Percentiles rank a stretch among this genome's conserved stretches.
phyloP scores from a whole-genome alignment of 2,888 invertebrate species.

The Bhutanitis thaidina region DNA sequence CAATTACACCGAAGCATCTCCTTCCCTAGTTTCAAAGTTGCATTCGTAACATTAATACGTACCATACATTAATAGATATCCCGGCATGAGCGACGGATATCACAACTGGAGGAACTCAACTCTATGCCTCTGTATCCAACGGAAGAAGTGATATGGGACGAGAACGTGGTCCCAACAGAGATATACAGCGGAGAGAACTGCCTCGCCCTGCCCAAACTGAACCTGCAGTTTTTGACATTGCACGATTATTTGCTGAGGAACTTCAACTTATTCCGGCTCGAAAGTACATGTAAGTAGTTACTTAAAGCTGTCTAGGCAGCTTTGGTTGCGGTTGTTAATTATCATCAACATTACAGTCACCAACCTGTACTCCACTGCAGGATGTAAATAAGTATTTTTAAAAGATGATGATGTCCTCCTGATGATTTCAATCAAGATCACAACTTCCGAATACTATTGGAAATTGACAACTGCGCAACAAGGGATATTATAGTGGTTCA shows the following conservation, averaged over 20 bases:
- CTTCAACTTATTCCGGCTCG: conserved; percentile 97
- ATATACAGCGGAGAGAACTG: conserved; percentile 98
- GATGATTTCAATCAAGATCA: too few species aligned
- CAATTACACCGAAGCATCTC: too few species aligned
- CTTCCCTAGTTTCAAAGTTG: too few species aligned
- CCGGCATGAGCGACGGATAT: conserved; percentile 92
- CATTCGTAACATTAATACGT: too few species aligned
- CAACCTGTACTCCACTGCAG: too few species aligned
- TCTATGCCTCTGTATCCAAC: conserved; percentile 99
- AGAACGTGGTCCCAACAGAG: conserved; percentile 98
- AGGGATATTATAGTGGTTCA: too few species aligned
- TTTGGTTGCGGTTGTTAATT: too few species aligned
- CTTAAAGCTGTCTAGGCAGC: background rate
- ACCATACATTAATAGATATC: conserved; percentile 81
- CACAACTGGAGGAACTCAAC: conserved; percentile 96
- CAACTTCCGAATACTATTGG: too few species aligned
- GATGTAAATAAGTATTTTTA: too few species aligned
- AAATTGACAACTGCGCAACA: too few species aligned
- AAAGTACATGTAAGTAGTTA: conserved; percentile 93
- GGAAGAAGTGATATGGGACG: conserved; percentile 99
- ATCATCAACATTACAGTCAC: too few species aligned
- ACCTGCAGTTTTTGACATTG: conserved; percentile 97
- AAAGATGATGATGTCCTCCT: too few species aligned
- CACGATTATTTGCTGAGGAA: conserved; percentile 98
- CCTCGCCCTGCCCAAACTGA: conserved; percentile 97